These are phyloP conservation scores for Polymixis flavicincta DNA, from an alignment of 2,888 invertebrate species.

Conservation along the genomic window DNA sequence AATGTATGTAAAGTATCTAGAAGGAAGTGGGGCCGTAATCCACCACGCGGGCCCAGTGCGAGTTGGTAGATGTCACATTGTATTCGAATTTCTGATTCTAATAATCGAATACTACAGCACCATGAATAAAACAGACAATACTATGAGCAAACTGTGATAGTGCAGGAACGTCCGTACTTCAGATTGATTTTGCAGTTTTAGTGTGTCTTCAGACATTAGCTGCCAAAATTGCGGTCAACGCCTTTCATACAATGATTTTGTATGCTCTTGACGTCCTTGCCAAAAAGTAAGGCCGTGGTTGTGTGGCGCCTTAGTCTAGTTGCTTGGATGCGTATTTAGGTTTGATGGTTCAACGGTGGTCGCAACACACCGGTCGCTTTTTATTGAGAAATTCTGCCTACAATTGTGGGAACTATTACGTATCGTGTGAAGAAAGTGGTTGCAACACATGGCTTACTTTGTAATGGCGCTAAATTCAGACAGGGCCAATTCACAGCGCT, in stretches of 20 bases:
- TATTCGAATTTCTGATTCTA: too few species aligned
- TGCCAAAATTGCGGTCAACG: not conserved
- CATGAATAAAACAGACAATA: not conserved
- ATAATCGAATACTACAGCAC: not conserved
- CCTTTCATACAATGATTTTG: not conserved
- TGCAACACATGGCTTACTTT: not conserved
- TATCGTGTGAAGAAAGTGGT: not conserved
- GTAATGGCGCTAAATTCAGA: not conserved
- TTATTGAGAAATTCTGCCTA: not conserved
- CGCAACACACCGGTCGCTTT: not conserved
- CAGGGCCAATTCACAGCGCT: too few species aligned
- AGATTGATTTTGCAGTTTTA: not conserved
- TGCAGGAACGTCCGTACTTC: not conserved
- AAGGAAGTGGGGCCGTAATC: too few species aligned
- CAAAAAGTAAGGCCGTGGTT: not conserved
- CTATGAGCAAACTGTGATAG: not conserved
- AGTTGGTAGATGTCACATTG: too few species aligned
- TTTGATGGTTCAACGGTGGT: not conserved
- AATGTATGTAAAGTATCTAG: too few species aligned
- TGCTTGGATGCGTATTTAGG: not conserved
- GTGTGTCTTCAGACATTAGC: not conserved
- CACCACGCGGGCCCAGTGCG: too few species aligned
- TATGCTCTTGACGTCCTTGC: not conserved
- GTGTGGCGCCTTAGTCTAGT: not conserved
- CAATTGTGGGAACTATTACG: not conserved